These are phyloP conservation scores for Hofmannophila pseudospretella DNA, from an alignment of 2,888 invertebrate genomes.

Conservation along the genomic window DNA sequence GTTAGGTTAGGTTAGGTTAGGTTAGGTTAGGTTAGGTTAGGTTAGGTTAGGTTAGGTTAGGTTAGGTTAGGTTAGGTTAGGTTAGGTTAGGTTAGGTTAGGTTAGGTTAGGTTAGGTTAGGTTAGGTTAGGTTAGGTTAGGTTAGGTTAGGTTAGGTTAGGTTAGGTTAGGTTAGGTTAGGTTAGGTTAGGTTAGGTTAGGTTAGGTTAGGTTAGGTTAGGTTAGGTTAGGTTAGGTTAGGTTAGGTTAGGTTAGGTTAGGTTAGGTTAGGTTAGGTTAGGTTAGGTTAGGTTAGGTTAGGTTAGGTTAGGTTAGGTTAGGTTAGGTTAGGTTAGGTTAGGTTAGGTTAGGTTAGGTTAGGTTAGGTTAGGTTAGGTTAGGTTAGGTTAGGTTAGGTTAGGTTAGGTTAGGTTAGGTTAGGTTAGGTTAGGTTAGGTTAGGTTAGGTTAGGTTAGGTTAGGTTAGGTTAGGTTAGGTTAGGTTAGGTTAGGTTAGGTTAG, in stretches of 20 bases:
- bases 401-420: conserved; percentile 3
- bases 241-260: conserved; percentile 3
- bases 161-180: conserved; percentile 3
- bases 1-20: conserved; percentile 3
- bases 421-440: conserved; percentile 3
- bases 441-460: conserved; percentile 3
- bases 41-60: conserved; percentile 3
- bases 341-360: conserved; percentile 3
- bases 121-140: conserved; percentile 3
- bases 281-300: conserved; percentile 3
- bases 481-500: conserved; percentile 8
- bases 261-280: conserved; percentile 3
- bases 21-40: conserved; percentile 3
- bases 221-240: conserved; percentile 3
- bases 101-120: conserved; percentile 3
- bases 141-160: conserved; percentile 3
- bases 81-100: conserved; percentile 3
- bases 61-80: conserved; percentile 3
- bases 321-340: conserved; percentile 3
- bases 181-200: conserved; percentile 3
- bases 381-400: conserved; percentile 3
- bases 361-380: conserved; percentile 3
- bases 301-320: conserved; percentile 3
- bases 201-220: conserved; percentile 3
- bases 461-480: conserved; percentile 4